phyloP scores from a whole-genome alignment of 2,113 vertebrate genomes.

The Varanus komodoensis region DNA sequence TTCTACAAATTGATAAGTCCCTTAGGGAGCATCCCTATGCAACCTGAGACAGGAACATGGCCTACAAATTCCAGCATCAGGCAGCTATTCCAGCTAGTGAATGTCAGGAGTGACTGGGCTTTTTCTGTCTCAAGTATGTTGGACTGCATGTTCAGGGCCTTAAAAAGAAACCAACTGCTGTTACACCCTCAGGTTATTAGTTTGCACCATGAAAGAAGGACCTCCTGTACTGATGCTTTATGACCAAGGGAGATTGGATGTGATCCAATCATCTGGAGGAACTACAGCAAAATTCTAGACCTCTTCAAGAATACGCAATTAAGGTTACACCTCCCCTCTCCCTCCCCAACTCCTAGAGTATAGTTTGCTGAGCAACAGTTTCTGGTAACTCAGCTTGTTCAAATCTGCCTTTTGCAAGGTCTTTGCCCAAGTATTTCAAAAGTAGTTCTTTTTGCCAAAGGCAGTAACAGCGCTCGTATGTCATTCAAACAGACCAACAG shows the following conservation, averaged over 20 bases:
- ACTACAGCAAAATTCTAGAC: background rate
- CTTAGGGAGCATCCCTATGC: background rate
- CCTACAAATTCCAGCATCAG: too few species aligned
- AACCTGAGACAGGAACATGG: too few species aligned
- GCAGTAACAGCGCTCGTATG: conserved; percentile 35
- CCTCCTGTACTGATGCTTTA: background rate
- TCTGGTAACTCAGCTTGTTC: too few species aligned
- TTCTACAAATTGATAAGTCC: conserved; percentile 57
- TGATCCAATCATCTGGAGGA: background rate
- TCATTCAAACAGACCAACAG: conserved; percentile 52
- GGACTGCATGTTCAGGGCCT: conserved; percentile 14
- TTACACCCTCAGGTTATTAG: conserved; percentile 41
- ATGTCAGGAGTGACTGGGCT: too few species aligned
- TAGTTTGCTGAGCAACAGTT: background rate
- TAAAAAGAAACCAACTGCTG: conserved; percentile 63
- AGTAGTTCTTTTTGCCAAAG: conserved; percentile 58
- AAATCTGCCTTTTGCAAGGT: background rate
- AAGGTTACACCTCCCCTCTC: background rate
- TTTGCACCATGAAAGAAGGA: background rate
- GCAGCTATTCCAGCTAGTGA: too few species aligned
- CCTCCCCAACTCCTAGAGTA: background rate
- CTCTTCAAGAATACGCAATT: background rate
- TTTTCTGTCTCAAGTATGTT: too few species aligned
- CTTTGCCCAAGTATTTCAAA: conserved; percentile 16
- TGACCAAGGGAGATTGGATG: background rate